These are phyloP conservation scores for Stylophora pistillata DNA, from an alignment of 64 coral and sea anemone species.

Conservation along the genomic window DNA sequence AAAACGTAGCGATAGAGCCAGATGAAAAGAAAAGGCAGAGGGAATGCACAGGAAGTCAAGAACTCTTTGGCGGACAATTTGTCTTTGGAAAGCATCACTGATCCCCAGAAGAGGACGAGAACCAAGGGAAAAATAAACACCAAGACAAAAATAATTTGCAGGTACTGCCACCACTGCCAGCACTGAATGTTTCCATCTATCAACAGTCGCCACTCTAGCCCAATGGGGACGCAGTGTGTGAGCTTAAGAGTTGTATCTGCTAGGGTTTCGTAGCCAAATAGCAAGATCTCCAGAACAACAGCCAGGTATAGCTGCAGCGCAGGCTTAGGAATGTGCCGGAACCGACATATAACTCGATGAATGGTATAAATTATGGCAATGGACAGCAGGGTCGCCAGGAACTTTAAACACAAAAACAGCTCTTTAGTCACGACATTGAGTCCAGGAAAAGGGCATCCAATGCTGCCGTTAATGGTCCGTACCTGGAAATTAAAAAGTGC, in stretches of 20 bases:
- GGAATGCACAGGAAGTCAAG: conserved; percentile 62
- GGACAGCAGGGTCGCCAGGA: too few relatives aligned
- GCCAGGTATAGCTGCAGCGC: too few relatives aligned
- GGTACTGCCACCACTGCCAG: conserved; percentile 83
- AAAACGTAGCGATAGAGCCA: conserved; percentile 3
- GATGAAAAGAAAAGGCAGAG: conserved; percentile 46
- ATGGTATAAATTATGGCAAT: too few relatives aligned
- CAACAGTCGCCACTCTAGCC: conserved; percentile 21
- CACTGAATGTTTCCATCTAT: conserved; percentile 66
- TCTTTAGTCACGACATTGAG: too few relatives aligned
- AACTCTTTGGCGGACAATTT: conserved; percentile 60
- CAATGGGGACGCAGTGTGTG: conserved; percentile 44
- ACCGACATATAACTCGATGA: too few relatives aligned
- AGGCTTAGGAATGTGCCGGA: too few relatives aligned
- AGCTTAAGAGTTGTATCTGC: conserved; percentile 59
- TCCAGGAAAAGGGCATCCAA: too few relatives aligned
- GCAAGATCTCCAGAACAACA: conserved; percentile 52
- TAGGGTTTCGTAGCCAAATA: conserved; percentile 74
- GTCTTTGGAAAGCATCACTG: conserved; percentile 57
- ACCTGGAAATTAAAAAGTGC: conserved; percentile 49
- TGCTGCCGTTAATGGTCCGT: too few relatives aligned
- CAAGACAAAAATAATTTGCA: conserved; percentile 54
- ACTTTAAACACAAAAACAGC: too few relatives aligned
- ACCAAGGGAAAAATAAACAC: conserved; percentile 66
- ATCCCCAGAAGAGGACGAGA: conserved; percentile 67